Evolutionary conservation across 2,888 invertebrate genomes (phyloP).

Genomic region (Cryptocephalus primarius): DNA sequence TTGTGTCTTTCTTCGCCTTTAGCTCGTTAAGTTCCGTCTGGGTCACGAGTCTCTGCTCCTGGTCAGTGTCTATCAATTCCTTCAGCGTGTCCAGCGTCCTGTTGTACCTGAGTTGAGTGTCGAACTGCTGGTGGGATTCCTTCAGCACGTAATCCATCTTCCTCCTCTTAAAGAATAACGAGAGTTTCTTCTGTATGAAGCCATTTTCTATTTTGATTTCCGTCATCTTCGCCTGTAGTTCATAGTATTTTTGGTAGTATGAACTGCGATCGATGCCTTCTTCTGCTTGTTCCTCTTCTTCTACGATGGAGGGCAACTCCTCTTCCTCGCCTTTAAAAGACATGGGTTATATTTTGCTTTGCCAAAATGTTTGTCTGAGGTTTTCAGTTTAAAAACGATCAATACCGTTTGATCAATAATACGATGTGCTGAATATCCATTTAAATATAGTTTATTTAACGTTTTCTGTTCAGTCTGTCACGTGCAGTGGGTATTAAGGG

Average conservation of each 20-base stretch:
- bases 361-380: too few species aligned
- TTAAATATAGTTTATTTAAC: background rate
- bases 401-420: too few species aligned
- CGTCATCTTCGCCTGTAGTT: constrained; percentile 7
- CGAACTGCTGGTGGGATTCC: constrained; percentile 21
- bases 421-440: background rate
- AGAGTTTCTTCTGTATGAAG: constrained; percentile 29
- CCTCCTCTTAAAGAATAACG: constrained; percentile 27
- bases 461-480: background rate
- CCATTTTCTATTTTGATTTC: constrained; percentile 21
- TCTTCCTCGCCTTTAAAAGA: constrained; percentile 6
- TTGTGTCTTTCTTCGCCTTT: constrained; percentile 15
- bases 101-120: constrained; percentile 24
- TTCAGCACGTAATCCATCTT: constrained; percentile 30
- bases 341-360: constrained; percentile 2
- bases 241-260: constrained; percentile 13
- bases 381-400: too few species aligned
- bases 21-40: constrained; percentile 20
- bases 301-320: constrained; percentile 6
- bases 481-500: too few species aligned
- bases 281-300: constrained; percentile 8
- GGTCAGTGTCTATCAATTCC: constrained; percentile 14
- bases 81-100: constrained; percentile 15
- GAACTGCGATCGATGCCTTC: constrained; percentile 11
- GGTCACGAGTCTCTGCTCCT: constrained; percentile 15